Percentiles rank a stretch among this genome's conserved stretches.
Evolutionary conservation across 53 echinoderm and acorn worm species (phyloP).

Genomic region (Arbacia lixula): DNA sequence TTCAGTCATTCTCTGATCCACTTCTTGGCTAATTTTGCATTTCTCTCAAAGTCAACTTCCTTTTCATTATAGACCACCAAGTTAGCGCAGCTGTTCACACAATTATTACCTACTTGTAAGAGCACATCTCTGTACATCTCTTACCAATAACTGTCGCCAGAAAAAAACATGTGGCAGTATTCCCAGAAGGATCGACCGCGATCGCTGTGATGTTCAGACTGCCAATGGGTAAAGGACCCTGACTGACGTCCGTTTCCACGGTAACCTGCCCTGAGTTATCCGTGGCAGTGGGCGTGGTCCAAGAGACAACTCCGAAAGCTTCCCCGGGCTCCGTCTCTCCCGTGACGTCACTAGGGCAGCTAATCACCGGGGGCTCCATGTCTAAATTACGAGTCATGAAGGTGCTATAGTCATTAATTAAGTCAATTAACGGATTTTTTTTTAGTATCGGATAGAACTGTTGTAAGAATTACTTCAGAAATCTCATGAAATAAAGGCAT

Average conservation of each 20-base stretch:
- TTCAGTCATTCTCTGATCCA: too few relatives aligned
- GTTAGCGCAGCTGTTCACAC: too few relatives aligned
- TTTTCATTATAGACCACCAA: too few relatives aligned
- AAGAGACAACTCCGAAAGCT: conserved; percentile 25
- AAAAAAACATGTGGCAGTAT: conserved; percentile 26
- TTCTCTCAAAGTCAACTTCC: too few relatives aligned
- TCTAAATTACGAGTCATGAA: too few relatives aligned
- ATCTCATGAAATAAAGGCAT: too few relatives aligned
- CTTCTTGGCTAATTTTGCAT: too few relatives aligned
- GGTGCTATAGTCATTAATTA: too few relatives aligned
- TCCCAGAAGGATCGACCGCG: conserved; percentile 23
- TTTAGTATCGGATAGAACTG: too few relatives aligned
- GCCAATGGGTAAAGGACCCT: conserved; percentile 35
- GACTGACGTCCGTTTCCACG: conserved; percentile 22
- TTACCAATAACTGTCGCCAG: conserved; percentile 40
- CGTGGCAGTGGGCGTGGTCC: conserved; percentile 28
- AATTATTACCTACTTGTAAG: too few relatives aligned
- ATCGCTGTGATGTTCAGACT: conserved; percentile 22
- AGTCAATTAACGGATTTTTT: too few relatives aligned
- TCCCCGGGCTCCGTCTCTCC: conserved; percentile 5
- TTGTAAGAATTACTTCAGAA: too few relatives aligned
- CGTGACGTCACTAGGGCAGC: conserved; percentile 32
- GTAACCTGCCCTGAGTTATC: conserved; percentile 43
- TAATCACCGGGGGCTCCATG: conserved; percentile 18
- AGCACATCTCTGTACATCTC: not conserved